These are phyloP conservation scores for Neoseiulus cucumeris DNA, from an alignment of 1,140 invertebrate species.

Conservation along the genomic window DNA sequence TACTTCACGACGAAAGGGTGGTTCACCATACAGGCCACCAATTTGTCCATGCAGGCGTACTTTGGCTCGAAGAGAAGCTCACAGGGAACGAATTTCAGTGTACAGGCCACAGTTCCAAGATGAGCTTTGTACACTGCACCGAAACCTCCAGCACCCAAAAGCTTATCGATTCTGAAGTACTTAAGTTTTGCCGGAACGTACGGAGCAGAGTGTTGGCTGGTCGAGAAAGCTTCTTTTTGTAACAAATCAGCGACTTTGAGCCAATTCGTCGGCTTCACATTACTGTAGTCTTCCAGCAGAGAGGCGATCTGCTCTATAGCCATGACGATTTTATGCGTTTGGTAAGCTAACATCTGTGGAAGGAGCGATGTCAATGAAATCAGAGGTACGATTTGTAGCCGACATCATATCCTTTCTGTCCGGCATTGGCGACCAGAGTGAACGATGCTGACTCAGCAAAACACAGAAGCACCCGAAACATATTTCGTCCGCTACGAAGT, in stretches of 20 bases:
- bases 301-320: not conserved
- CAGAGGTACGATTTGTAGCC: too few relatives aligned
- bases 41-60: slow-evolving; percentile 1
- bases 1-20: not conserved
- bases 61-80: not conserved
- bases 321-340: not conserved
- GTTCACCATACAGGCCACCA: not conserved
- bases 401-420: too few relatives aligned
- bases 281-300: not conserved
- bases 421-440: too few relatives aligned
- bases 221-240: not conserved
- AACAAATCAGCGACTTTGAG: not conserved
- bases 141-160: not conserved
- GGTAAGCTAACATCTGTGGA: not conserved
- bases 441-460: too few relatives aligned
- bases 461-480: too few relatives aligned
- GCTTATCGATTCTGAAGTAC: not conserved
- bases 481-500: too few relatives aligned
- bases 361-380: too few relatives aligned
- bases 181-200: not conserved
- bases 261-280: not conserved
- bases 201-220: not conserved
- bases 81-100: not conserved
- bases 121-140: not conserved
- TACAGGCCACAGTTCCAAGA: not conserved